Conservation (phyloP, 1,140 invertebrate genomes). For the Apis dorsata region DNA sequence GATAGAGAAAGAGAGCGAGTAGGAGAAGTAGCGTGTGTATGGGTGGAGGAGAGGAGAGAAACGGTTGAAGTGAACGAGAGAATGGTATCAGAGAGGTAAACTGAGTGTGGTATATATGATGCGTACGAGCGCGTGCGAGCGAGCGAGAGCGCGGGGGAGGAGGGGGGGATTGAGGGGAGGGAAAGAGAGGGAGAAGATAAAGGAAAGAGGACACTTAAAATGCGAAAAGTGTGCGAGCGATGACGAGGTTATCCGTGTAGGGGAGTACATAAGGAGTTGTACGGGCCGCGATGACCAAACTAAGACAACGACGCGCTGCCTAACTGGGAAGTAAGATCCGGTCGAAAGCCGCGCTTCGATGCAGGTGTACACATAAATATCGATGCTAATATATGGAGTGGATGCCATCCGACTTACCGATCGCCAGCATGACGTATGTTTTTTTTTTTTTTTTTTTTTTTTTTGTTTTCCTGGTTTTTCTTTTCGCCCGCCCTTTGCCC, state of each 20-base stretch:
- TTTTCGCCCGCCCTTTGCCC: constrained; percentile 41
- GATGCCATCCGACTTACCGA: constrained; percentile 62
- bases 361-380: constrained; percentile 80
- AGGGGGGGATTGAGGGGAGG: neutral
- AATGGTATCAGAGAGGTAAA: constrained; percentile 42
- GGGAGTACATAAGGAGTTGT: constrained; percentile 76
- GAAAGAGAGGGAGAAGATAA: constrained; percentile 23
- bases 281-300: constrained; percentile 78
- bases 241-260: constrained; percentile 79
- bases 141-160: neutral
- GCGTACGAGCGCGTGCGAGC: neutral
- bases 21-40: neutral
- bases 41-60: constrained; percentile 1
- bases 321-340: constrained; percentile 80
- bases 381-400: constrained; percentile 77
- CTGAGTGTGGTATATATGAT: constrained; percentile 20
- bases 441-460: constrained; percentile 32
- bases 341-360: constrained; percentile 75
- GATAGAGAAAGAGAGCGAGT: neutral
- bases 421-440: constrained; percentile 50
- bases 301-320: constrained; percentile 77
- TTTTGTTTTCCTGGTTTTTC: constrained; percentile 13
- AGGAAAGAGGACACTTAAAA: constrained; percentile 71
- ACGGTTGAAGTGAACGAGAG: constrained; percentile 17
- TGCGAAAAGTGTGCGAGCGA: constrained; percentile 79